Conservation (phyloP, 2,797 vertebrate species). For the Ctenochaetus hawaiiensis region DNA sequence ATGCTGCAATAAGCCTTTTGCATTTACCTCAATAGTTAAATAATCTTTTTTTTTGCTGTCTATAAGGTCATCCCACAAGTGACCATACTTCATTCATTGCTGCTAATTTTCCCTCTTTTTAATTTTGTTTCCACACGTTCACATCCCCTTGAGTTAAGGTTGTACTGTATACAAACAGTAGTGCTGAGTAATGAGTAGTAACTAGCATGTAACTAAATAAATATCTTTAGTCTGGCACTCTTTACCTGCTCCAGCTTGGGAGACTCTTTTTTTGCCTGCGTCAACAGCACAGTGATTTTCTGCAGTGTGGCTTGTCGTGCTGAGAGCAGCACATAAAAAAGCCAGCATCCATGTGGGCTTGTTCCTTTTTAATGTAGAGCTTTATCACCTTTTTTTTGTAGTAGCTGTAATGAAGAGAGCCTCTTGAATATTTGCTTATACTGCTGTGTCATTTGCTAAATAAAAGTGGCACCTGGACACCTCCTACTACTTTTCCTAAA, state of each 20-base stretch:
- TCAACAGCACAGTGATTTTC: conserved; percentile 68
- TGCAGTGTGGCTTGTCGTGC: conserved; percentile 57
- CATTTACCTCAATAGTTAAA: conserved; percentile 30
- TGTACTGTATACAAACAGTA: conserved; percentile 51
- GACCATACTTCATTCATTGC: conserved; percentile 9
- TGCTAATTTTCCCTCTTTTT: conserved; percentile 26
- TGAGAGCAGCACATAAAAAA: conserved; percentile 71
- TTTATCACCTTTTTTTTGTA: conserved; percentile 27
- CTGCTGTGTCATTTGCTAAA: conserved; percentile 23
- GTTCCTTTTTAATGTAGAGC: conserved; percentile 40
- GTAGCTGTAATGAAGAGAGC: conserved; percentile 29
- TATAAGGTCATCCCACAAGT: conserved; percentile 42
- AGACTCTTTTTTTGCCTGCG: conserved; percentile 52
- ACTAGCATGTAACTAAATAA: conserved; percentile 63
- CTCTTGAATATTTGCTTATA: conserved; percentile 34
- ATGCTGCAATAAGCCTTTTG: conserved; percentile 27
- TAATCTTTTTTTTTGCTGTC: conserved; percentile 17
- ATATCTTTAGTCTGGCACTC: conserved; percentile 64
- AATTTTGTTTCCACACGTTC: conserved; percentile 14
- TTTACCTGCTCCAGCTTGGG: conserved; percentile 54
- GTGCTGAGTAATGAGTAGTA: conserved; percentile 70
- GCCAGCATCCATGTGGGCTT: conserved; percentile 20
- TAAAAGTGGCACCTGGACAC: conserved; percentile 10
- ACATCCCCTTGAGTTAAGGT: background rate
- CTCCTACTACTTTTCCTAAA: conserved; percentile 10